Base-by-base conservation (phyloP, 2,888 invertebrate species). In the Mechanitis messenoides region DNA sequence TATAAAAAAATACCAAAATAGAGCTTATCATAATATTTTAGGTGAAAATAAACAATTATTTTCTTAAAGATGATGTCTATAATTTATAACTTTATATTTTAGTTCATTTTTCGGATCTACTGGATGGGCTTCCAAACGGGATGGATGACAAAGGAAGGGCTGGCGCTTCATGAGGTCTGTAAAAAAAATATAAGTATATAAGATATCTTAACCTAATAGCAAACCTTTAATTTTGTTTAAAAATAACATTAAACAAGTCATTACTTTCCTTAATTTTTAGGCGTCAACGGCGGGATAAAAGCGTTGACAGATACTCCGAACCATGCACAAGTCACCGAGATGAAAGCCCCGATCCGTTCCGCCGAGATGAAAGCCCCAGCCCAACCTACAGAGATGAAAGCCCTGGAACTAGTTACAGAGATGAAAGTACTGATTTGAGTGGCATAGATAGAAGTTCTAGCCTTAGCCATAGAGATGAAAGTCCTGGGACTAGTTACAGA, bases 31-130 rank as follows among this genome's bases (percentile, higher is more conserved):
- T 5, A 5, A 35, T 35, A 5, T 35, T 35, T 5, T 35, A 35
- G 35, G 3, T 35, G 35, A 2, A 42, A 1, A 42, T 7, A 1
- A 20, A 20, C 9, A 9, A 9, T 9, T 42, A 9, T 42, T 42
- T 11, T 42, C 42, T 1, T 42, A 38, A 38, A 38, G 7, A 38
- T 38, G 38, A 4, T 4, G 7, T 7, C 38, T 45, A 46, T 38
- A 42, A 31, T 20, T 35, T 7, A 45, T 58, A 50, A 50, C 50
- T 56, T 53, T 57, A 58, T 46, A 55, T 74, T 50, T 50, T 31
- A 84, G 85, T 75, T 84, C 83, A 31, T 84, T 85, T 81, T 84
- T 85, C 81, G 81, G 79, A 69, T 78, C 84, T 59, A 73, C 82
- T 59, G 80, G 81, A 58, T 82, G 84, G 85, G 78, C 80, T 72